A percentile compares a stretch with the other conserved stretches of the same genome.
Evolutionary conservation across 1,140 invertebrate genomes (phyloP).

Genomic region (Pinna nobilis): DNA sequence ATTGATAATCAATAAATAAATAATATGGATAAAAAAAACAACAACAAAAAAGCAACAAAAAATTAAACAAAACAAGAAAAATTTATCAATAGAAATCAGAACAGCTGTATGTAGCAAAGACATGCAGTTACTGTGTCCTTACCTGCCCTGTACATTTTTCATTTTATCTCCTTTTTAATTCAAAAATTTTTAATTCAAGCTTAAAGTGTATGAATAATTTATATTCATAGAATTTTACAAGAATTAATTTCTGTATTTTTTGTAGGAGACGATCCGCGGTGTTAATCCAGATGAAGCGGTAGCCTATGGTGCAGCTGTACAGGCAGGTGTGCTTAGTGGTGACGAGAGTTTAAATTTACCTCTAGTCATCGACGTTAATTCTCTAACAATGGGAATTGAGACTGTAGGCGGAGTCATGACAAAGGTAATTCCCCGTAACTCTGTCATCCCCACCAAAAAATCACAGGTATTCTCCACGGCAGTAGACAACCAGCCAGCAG

Average conservation of each 20-base stretch:
- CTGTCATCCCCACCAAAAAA: conserved; percentile 99
- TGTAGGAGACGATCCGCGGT: conserved; percentile 92
- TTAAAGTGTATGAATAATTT: neutral
- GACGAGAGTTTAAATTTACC: conserved; percentile 88
- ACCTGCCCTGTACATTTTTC: no score
- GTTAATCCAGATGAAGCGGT: conserved; percentile 93
- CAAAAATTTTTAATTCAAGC: neutral
- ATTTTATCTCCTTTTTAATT: no score
- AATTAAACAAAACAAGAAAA: no score
- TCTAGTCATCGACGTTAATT: conserved; percentile 97
- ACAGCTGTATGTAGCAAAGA: no score
- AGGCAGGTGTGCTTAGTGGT: conserved; percentile 86
- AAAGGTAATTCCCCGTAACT: conserved; percentile 97
- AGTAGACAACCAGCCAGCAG: conserved; percentile 99
- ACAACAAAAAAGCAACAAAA: no score
- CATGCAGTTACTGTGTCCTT: no score
- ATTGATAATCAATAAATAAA: no score
- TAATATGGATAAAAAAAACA: no score
- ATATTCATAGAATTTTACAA: neutral
- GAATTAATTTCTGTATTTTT: conserved; percentile 12
- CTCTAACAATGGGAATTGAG: conserved; percentile 98
- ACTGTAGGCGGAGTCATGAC: conserved; percentile 99
- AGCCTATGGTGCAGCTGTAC: conserved; percentile 97
- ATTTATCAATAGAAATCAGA: no score
- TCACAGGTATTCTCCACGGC: conserved; percentile 99